Percentiles rank a stretch among this genome's conserved stretches.
Conservation (phyloP, 2,113 vertebrate genomes). For the Leucosticte australis region DNA sequence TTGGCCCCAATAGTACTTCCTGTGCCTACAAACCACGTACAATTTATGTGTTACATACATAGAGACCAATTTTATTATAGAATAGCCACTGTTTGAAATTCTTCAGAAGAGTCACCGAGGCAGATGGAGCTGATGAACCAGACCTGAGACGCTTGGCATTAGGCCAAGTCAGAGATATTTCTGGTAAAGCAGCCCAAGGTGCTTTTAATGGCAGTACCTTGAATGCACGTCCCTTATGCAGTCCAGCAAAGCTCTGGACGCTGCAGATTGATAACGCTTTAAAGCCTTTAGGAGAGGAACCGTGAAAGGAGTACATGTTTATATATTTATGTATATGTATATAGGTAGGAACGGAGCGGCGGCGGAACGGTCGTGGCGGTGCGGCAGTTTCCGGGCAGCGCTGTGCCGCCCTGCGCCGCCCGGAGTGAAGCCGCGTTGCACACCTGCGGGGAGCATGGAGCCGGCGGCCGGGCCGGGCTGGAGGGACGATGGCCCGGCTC, state of each 20-base stretch:
- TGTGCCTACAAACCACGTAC: background rate
- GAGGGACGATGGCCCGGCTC: fast-evolving
- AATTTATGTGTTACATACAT: background rate
- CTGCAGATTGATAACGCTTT: background rate
- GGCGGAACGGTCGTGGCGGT: background rate
- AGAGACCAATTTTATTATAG: background rate
- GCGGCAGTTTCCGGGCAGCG: background rate
- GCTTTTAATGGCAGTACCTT: background rate
- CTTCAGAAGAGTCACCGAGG: background rate
- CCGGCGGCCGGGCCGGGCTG: fast-evolving
- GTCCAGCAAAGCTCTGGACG: background rate
- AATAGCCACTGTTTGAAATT: background rate
- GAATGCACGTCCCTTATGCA: background rate
- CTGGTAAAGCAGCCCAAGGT: background rate
- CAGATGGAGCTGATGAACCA: background rate
- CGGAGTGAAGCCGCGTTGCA: background rate
- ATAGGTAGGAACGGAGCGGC: background rate
- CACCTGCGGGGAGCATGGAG: background rate
- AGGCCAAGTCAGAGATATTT: background rate
- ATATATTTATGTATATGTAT: background rate
- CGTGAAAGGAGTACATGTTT: background rate
- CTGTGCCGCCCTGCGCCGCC: background rate
- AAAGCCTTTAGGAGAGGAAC: background rate
- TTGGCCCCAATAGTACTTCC: background rate
- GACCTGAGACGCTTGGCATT: background rate